A percentile compares a stretch with the other conserved stretches of the same genome.
Conservation (phyloP, 1,140 invertebrate genomes). For the Popillia japonica region DNA sequence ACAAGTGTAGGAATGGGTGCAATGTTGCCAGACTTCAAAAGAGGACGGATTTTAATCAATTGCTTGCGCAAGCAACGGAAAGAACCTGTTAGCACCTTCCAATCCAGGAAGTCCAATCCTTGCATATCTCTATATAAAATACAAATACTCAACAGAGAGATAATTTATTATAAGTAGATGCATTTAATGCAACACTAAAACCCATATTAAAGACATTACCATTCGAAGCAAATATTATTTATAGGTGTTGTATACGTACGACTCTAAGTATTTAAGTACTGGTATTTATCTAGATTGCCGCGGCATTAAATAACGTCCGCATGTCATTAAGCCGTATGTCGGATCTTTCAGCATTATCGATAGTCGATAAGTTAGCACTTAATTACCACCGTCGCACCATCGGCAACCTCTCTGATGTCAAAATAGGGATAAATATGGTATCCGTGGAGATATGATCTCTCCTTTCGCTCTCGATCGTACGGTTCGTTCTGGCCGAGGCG, state of each 20-base stretch:
- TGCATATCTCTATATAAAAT: not conserved
- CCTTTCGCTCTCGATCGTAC: constrained; percentile 11
- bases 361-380: constrained; percentile 33
- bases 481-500: not conserved
- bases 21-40: too few species aligned
- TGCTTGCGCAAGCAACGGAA: too few species aligned
- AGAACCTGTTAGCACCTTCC: too few species aligned
- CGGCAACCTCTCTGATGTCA: constrained; percentile 23
- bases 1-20: too few species aligned
- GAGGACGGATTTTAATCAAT: too few species aligned
- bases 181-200: constrained; percentile 22
- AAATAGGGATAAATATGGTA: constrained; percentile 31
- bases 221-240: constrained; percentile 16
- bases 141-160: not conserved
- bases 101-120: constrained; percentile 17
- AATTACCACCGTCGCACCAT: constrained; percentile 28
- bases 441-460: constrained; percentile 22
- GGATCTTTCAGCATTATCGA: constrained; percentile 27
- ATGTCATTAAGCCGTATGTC: constrained; percentile 30
- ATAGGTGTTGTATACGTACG: not conserved
- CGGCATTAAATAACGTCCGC: constrained; percentile 25
- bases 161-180: constrained; percentile 31
- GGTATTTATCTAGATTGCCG: constrained; percentile 31
- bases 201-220: constrained; percentile 19
- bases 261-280: constrained; percentile 31